Base-by-base conservation (phyloP, 2,113 vertebrate genomes). In the Jacana jacana region DNA sequence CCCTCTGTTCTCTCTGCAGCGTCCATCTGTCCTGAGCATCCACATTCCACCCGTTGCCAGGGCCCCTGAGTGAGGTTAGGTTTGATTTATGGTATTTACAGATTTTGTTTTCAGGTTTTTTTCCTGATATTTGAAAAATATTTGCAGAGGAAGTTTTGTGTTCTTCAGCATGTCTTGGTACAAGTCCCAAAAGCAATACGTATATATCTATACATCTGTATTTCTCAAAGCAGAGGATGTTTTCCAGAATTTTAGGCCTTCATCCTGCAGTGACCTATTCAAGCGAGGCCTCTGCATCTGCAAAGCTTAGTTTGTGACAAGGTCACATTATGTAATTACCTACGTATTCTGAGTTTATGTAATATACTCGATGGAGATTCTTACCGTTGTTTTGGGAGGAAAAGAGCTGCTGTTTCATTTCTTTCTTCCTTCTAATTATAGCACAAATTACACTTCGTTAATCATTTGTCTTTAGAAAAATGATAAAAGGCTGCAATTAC, bases 381-480 rank as follows among this genome's bases (percentile, higher is more conserved):
- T 44, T 81, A 88, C 78, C 2, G 22, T 64, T 76, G 20, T 57
- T 93, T 71, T 60, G 25, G n/a, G 64, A 78, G 22, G 19, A 83
- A 93, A 92, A 93, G 51, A 68, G 11, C 0, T 12, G 1, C 48
- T 68, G 15, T 81, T 90, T 75, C 6, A 76, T 92, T 96, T 87
- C n/a, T 91, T 84, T 88, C 18, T 86, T 95, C 51, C 12, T 73
- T 80, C 57, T 92, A 94, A 65, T 91, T 78, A 30, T 83, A 58
- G 65, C 54, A 54, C 39, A 94, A 78, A 81, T 81, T 86, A 64
- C 37, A 75, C 37, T 42, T 78, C 3, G 9, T 89, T 93, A 88
- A 72, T 90, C 35, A 85, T 94, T 88, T 88, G 48, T 88, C 72
- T 88, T 83, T 44, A 93, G 51, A 65, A 89, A 93, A 89, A 76